These are phyloP conservation scores for Stictocephala bisonia DNA, from an alignment of 2,888 invertebrate genomes.

Conservation along the genomic window DNA sequence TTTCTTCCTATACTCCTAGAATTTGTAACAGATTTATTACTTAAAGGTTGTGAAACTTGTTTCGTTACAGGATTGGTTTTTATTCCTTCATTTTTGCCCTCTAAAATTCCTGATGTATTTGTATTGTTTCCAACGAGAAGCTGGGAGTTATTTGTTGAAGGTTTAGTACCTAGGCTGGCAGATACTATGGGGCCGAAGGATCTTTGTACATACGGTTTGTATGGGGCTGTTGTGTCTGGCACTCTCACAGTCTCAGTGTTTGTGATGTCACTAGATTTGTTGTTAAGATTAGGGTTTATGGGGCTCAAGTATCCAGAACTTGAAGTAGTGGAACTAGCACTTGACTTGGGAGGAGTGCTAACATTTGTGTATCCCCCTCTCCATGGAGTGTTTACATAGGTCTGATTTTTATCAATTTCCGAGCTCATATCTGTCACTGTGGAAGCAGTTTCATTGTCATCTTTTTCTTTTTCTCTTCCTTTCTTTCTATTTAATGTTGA, in stretches of 20 bases:
- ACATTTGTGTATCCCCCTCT: conserved; percentile 54
- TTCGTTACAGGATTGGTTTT: conserved; percentile 1
- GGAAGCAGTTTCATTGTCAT: conserved; percentile 60
- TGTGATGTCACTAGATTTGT: conserved; percentile 36
- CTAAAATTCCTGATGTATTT: conserved; percentile 55
- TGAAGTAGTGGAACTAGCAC: conserved; percentile 57
- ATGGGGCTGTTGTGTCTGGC: conserved; percentile 54
- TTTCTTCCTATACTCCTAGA: conserved; percentile 52
- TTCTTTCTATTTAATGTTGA: conserved; percentile 75
- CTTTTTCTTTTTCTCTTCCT: conserved; percentile 63
- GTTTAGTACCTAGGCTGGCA: conserved; percentile 50
- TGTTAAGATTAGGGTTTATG: conserved; percentile 73
- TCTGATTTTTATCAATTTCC: conserved; percentile 57
- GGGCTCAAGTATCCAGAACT: conserved; percentile 67
- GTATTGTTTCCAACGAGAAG: conserved; percentile 42
- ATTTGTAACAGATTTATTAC: conserved; percentile 26
- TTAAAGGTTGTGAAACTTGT: neutral
- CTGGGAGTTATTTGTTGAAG: conserved; percentile 44
- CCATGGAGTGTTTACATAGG: conserved; percentile 60
- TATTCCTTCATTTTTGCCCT: conserved; percentile 13
- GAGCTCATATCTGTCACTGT: conserved; percentile 50
- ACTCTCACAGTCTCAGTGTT: conserved; percentile 43
- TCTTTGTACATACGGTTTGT: conserved; percentile 60
- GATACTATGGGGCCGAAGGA: conserved; percentile 59
- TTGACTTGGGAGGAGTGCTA: conserved; percentile 48